Evolutionary conservation across 2,113 vertebrate species (phyloP).

Genomic region (Coreoperca whiteheadi): DNA sequence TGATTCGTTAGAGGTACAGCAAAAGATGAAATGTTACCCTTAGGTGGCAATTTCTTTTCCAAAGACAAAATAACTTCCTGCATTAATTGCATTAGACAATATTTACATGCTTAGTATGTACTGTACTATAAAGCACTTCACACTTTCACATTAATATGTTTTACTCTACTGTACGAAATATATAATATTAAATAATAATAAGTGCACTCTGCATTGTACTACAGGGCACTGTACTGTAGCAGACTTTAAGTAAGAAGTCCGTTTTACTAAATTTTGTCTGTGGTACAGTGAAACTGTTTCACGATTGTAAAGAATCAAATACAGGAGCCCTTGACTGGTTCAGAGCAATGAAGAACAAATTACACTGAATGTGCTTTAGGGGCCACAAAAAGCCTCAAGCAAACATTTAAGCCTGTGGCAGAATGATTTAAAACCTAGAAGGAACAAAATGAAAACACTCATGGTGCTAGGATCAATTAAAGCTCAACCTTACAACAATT

Average conservation of each 20-base stretch:
- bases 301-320: conserved; percentile 32
- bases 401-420: conserved; percentile 63
- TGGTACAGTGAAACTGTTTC: conserved; percentile 18
- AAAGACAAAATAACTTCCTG: conserved; percentile 36
- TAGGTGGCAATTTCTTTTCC: conserved; percentile 5
- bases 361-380: conserved; percentile 54
- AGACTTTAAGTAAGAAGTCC: not conserved
- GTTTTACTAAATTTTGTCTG: conserved; percentile 9
- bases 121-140: not conserved
- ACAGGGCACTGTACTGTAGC: not conserved
- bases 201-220: not conserved
- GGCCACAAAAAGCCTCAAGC: conserved; percentile 65
- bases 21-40: too few species aligned
- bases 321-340: conserved; percentile 28
- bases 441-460: conserved; percentile 59
- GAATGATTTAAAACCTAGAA: conserved; percentile 59
- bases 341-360: conserved; percentile 35
- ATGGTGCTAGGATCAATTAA: conserved; percentile 55
- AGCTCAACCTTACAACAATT: conserved; percentile 50
- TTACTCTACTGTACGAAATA: not conserved
- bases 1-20: conserved; percentile 50
- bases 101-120: conserved; percentile 4
- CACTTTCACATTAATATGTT: not conserved
- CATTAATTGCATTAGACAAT: conserved; percentile 22
- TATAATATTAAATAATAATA: not conserved